Percentiles rank a stretch among this genome's conserved stretches.
Evolutionary conservation across 1,140 invertebrate species (phyloP).

Genomic region (Homarus americanus): DNA sequence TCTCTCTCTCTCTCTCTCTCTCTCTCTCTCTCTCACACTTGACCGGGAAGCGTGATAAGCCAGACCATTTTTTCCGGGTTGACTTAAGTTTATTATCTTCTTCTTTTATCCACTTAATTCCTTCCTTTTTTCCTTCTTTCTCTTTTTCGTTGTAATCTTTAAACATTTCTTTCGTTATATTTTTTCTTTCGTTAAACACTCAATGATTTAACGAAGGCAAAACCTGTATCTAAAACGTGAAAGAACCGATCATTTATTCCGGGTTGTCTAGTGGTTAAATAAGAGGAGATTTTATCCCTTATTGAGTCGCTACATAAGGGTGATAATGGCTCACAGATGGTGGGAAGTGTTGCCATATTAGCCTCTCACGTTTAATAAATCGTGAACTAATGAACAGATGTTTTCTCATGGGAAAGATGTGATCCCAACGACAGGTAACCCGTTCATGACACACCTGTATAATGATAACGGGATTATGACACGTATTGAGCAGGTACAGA

Average conservation of each 20-base stretch:
- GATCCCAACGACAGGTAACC: not conserved
- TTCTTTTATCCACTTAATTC: too few species aligned
- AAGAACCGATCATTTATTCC: not conserved
- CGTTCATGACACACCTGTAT: slow-evolving; percentile 5
- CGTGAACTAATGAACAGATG: slow-evolving; percentile 28
- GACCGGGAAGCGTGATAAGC: not conserved
- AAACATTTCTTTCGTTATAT: too few species aligned
- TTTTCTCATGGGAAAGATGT: slow-evolving; percentile 46
- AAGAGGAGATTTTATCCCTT: not conserved
- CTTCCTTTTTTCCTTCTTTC: too few species aligned
- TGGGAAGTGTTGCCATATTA: not conserved
- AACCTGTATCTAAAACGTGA: too few species aligned
- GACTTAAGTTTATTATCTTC: too few species aligned
- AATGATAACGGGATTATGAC: not conserved
- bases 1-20: not conserved
- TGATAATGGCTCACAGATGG: not conserved
- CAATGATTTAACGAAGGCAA: too few species aligned
- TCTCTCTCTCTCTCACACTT: not conserved
- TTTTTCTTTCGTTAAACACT: too few species aligned
- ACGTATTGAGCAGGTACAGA: too few species aligned
- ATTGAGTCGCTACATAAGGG: not conserved
- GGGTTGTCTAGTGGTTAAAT: not conserved
- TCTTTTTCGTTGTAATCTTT: too few species aligned
- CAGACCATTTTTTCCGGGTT: not conserved
- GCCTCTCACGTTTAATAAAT: slow-evolving; percentile 14